Evolutionary conservation across 2,888 invertebrate species (phyloP).

Genomic region (Amphipoea lucens): DNA sequence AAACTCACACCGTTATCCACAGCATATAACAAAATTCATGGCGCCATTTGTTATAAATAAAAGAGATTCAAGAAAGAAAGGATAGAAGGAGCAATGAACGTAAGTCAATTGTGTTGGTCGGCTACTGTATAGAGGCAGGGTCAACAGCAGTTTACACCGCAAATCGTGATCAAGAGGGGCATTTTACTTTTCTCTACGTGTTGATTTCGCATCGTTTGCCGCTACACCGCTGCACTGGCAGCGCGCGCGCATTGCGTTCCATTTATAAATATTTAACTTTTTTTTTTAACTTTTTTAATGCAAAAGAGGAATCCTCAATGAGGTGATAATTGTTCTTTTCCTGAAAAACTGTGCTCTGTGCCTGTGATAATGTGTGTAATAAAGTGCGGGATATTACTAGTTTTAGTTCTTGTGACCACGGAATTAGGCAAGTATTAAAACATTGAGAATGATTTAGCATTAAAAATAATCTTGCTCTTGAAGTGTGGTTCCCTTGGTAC

Average conservation of each 20-base stretch:
- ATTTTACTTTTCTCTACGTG: conserved; percentile 64
- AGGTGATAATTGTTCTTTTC: conserved; percentile 22
- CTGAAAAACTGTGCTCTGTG: conserved; percentile 39
- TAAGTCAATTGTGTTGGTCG: not conserved
- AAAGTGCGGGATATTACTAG: conserved; percentile 73
- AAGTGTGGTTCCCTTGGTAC: not conserved
- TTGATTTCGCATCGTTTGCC: conserved; percentile 56
- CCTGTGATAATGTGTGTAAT: conserved; percentile 74
- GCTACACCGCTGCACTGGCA: conserved; percentile 29
- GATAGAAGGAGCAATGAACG: conserved; percentile 16
- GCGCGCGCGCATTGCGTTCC: conserved; percentile 44
- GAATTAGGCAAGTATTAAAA: conserved; percentile 73
- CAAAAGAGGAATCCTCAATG: conserved; percentile 21
- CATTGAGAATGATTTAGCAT: not conserved
- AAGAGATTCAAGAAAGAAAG: not conserved
- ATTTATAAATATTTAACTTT: conserved; percentile 30
- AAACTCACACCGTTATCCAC: too few species aligned
- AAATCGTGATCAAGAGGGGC: conserved; percentile 45
- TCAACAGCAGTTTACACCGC: conserved; percentile 42
- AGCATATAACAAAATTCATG: not conserved
- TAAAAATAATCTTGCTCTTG: not conserved
- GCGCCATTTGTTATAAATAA: not conserved
- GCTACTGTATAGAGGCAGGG: conserved; percentile 33
- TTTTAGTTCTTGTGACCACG: conserved; percentile 68
- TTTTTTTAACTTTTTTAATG: not conserved